Evolutionary conservation across 2,113 vertebrate species (phyloP).

Genomic region (Orycteropus afer): DNA sequence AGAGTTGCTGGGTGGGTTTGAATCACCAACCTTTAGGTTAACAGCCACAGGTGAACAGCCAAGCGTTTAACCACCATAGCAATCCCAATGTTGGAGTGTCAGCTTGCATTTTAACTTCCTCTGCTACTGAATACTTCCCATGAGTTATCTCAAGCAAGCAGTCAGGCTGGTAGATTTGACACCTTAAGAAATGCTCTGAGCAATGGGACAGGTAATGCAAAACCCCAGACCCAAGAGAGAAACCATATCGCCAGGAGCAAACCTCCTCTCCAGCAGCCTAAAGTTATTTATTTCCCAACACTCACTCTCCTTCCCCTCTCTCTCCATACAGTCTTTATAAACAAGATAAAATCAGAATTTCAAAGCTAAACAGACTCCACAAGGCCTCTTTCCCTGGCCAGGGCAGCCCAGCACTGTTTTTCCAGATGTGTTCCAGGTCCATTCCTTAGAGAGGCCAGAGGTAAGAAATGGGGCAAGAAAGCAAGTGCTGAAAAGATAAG

Average conservation of each 20-base stretch:
- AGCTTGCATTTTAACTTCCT: neutral
- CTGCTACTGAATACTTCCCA: neutral
- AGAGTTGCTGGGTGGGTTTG: neutral
- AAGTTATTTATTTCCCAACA: neutral
- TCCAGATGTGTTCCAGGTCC: constrained; percentile 12
- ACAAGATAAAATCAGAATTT: constrained; percentile 63
- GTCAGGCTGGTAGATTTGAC: neutral
- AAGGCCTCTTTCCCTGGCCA: neutral
- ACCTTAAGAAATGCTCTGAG: neutral
- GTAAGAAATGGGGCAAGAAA: neutral
- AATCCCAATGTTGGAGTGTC: neutral
- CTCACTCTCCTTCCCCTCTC: neutral
- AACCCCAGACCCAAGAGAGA: neutral
- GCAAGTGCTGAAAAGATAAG: neutral
- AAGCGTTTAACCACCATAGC: neutral
- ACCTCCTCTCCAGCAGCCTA: neutral
- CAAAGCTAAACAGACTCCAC: neutral
- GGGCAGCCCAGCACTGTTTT: constrained; percentile 22
- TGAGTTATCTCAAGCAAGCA: neutral
- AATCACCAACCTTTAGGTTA: neutral
- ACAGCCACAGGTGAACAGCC: neutral
- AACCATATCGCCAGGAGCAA: neutral
- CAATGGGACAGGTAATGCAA: neutral
- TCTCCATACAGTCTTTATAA: constrained; percentile 54
- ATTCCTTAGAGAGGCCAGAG: neutral